Evolutionary conservation across 2,797 vertebrate species (phyloP).

Genomic region (Siniperca undulata): DNA sequence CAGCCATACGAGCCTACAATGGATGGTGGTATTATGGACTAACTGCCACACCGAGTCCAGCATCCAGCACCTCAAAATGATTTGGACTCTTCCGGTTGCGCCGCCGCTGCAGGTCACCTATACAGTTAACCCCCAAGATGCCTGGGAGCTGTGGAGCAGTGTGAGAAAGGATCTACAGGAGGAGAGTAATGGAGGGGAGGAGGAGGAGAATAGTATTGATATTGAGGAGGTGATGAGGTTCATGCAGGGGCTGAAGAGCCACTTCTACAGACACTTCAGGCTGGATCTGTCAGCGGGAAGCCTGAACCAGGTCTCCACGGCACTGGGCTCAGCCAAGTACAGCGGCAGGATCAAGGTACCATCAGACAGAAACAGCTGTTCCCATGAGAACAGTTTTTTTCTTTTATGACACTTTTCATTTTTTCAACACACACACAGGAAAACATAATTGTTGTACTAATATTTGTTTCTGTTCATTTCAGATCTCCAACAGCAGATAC

Average conservation of each 20-base stretch:
- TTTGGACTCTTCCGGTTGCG: conserved; percentile 87
- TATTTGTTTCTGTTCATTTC: conserved; percentile 57
- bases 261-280: conserved; percentile 95
- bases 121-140: conserved; percentile 88
- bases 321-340: conserved; percentile 89
- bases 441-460: background rate
- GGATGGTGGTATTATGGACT: conserved; percentile 94
- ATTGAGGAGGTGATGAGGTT: conserved; percentile 91
- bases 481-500: conserved; percentile 91
- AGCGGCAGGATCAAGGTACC: conserved; percentile 93
- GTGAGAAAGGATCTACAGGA: conserved; percentile 81
- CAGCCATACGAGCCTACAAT: conserved; percentile 88
- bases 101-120: conserved; percentile 89
- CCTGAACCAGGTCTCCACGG: conserved; percentile 90
- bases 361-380: background rate
- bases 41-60: conserved; percentile 83
- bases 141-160: conserved; percentile 91
- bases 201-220: conserved; percentile 82
- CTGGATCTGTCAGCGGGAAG: conserved; percentile 90
- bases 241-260: conserved; percentile 88
- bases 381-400: background rate
- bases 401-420: too few species aligned
- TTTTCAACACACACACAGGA: background rate
- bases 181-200: background rate
- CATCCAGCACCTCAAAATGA: conserved; percentile 83